Conservation (phyloP, 2,888 invertebrate species). For the Agapostemon virescens region DNA sequence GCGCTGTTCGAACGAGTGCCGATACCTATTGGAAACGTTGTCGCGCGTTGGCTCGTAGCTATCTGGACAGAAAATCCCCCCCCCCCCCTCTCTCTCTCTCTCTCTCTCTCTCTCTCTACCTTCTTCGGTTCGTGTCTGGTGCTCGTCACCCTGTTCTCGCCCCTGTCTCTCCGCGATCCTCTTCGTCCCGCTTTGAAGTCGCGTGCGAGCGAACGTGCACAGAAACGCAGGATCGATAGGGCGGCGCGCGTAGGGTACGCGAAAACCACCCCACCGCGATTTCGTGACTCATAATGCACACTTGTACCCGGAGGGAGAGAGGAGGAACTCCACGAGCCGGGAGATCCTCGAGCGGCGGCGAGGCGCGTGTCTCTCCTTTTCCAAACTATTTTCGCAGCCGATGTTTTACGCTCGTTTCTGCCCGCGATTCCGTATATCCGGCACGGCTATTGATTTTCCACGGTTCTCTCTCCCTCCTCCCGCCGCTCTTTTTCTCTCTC, state of each 20-base stretch:
- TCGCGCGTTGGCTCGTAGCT: background rate
- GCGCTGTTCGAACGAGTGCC: background rate
- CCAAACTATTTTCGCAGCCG: conserved; percentile 41
- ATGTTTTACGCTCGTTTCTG: conserved; percentile 12
- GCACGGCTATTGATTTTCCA: conserved; percentile 40
- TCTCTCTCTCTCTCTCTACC: conserved; percentile 1
- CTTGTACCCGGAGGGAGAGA: conserved; percentile 52
- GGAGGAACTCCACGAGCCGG: background rate
- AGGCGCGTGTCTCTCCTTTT: conserved; percentile 10
- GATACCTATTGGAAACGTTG: background rate
- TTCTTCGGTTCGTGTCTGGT: conserved; percentile 10
- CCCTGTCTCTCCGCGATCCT: conserved; percentile 6
- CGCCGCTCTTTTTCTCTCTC: background rate
- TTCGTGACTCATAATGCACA: conserved; percentile 77
- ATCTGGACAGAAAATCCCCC: background rate
- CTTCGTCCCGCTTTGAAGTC: conserved; percentile 44
- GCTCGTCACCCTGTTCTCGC: conserved; percentile 29
- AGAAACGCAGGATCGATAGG: conserved; percentile 72
- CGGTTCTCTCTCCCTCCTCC: background rate
- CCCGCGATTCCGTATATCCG: background rate
- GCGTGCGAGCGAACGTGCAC: conserved; percentile 46
- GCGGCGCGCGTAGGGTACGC: conserved; percentile 61
- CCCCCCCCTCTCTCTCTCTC: background rate
- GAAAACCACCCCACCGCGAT: conserved; percentile 70
- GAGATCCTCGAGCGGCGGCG: background rate